Evolutionary conservation across 2,888 invertebrate genomes (phyloP), one percentile per base, ranked within the genome.

Genomic region (Phortica magna): DNA sequence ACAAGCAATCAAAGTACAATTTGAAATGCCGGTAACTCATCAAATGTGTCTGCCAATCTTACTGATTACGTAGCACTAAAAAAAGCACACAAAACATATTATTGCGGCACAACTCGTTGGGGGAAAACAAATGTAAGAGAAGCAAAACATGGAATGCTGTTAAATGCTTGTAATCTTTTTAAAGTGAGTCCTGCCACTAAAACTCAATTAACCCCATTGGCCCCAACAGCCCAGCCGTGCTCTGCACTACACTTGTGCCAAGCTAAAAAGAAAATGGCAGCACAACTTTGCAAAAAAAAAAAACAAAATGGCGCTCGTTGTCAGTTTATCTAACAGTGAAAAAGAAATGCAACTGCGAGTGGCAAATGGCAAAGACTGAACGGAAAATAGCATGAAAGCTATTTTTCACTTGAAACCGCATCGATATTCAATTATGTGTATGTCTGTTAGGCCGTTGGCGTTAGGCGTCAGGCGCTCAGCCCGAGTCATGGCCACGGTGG

Each of bases 191-290:
- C 82, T 81, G 82, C 84, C 82, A 84, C 88, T 88, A 88, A 88
- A 89, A 88, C 89, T 89, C 89, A 89, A 89, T 89, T 89, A 89
- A 88, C 89, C 88, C 83, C 87, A 82, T 87, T 87, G 82, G 81
- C n/a, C n/a, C n/a, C n/a, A n/a, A n/a, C 80, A 73, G 12, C 73
- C 82, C 77, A 48, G 85, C 84, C 83, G 10, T 61, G 22, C 19
- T 17, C 0, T 0, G n/a, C 17, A 1, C 55, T 48, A 31, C 17
- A n/a, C 19, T 68, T 55, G 22, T 71, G 53, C 53, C 70, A 71
- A 71, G 31, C 31, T 74, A 80, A 65, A 17, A 74, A 61, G 55
- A 65, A 68, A 74, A 72, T 43, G 7, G 17, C 17, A 31, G 31
- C 12, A 31, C 31, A 71, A 31, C 14, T 65, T 65, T 17, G 61